A percentile compares a stretch with the other conserved stretches of the same genome.
phyloP scores from a whole-genome alignment of 2,888 invertebrate species.

The Calephelis perditalis region DNA sequence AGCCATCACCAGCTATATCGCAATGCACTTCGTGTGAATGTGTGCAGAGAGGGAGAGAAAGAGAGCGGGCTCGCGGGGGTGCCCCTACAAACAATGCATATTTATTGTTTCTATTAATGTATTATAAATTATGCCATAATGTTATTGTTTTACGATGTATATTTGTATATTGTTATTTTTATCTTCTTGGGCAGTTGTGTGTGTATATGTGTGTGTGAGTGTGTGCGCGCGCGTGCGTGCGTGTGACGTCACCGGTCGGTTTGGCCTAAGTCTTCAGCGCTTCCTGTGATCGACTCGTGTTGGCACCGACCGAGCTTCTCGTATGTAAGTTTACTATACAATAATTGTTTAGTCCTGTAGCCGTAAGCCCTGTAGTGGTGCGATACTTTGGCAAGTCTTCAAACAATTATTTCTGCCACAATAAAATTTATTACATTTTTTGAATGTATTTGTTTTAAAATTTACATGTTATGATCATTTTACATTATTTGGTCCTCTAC shows the following conservation, averaged over 20 bases:
- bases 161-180: conserved; percentile 55
- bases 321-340: too few species aligned
- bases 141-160: conserved; percentile 60
- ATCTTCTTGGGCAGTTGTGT: conserved; percentile 21
- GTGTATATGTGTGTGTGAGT: conserved; percentile 3
- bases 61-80: conserved; percentile 19
- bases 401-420: too few species aligned
- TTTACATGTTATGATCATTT: too few species aligned
- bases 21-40: too few species aligned
- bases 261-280: conserved; percentile 9
- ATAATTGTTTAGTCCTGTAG: too few species aligned
- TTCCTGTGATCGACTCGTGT: conserved; percentile 18
- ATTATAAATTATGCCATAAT: conserved; percentile 65
- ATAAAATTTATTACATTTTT: too few species aligned
- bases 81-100: conserved; percentile 39
- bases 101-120: conserved; percentile 54
- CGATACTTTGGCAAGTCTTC: too few species aligned
- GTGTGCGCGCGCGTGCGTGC: conserved; percentile 3
- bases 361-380: too few species aligned
- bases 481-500: too few species aligned
- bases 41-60: too few species aligned
- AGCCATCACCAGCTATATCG: too few species aligned
- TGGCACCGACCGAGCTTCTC: conserved; percentile 2
- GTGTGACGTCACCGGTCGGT: conserved; percentile 19
- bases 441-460: too few species aligned